Evolutionary conservation across 2,797 vertebrate species (phyloP), one percentile per base, ranked within the genome.

Genomic region (Graptemys geographica): DNA sequence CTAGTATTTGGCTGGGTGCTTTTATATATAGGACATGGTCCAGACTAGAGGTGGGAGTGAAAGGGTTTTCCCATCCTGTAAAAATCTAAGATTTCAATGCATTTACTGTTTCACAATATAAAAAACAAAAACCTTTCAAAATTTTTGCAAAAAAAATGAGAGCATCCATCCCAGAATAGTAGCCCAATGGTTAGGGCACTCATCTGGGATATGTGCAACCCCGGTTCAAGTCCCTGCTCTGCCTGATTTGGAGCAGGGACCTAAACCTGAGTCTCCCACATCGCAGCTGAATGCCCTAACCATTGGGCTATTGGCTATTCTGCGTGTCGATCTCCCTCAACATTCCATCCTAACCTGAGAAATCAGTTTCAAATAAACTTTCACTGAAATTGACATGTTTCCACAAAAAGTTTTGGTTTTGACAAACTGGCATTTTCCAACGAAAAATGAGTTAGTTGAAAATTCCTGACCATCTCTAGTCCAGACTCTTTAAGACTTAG

Each of bases 1-100:
- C 11, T 11, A 28, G 65, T 88, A 79, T 0, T 0, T 3, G 31
- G 74, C 74, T 2, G 41, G 23, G 18, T 23, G 69, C 6, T 44
- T 84, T 69, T 59, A 59, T 41, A 59, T 41, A 27, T 27, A 90
- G 72, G 41, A 80, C 76, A 87, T 2, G 79, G 79, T 8, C 28
- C 69, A 83, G 18, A 81, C 4, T 62, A 56, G 16, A 74, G 21
- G 19, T 41, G 37, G 65, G 37, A 19, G 5, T 8, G 37, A 72
- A 41, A 72, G 19, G n/a, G 19, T 41, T 72, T 72, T 41, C 19
- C 69, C 10, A 23, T 25, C 5, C 10, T 41, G 21, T 37, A 37
- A 6, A 72, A 72, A 72, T 21, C 21, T 23, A n/a, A 72, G 21
- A 72, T 37, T 41, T 72, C 37, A 69, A 21, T 69, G 8, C 18